Evolutionary conservation across 2,113 vertebrate genomes (phyloP), one percentile per base, ranked within the genome.

Genomic region (Ranitomeya variabilis): DNA sequence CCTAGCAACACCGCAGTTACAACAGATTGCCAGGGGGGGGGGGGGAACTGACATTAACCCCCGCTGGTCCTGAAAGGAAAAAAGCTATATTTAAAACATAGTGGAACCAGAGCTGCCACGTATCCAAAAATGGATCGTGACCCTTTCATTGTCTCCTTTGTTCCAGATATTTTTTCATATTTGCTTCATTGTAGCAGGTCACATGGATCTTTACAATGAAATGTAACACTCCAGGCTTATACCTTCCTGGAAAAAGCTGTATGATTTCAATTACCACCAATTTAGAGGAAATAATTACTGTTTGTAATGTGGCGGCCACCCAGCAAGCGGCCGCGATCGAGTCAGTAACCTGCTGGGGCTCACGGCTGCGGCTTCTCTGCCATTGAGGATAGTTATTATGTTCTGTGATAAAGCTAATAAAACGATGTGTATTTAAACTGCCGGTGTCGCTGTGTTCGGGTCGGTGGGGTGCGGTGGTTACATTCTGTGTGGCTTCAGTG

Each of bases 351-450:
- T 90, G 80, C 52, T 13, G 13, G 45, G 52, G 76, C 5, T 85
- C 54, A 13, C 52, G 69, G 87, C 71, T 87, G 26, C 87, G 87
- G 31, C 2, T 9, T 89, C 91, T 86, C 85, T 74, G 52, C 85
- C 78, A 71, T 60, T 62, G 59, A 82, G 62, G 69, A 87, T 73
- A 81, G 88, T 79, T 45, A 86, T 90, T 88, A 37, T 85, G 90
- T 90, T 87, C 91, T 93, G 92, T 90, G 90, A 91, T 85, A 87
- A 76, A 83, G 52, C 89, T 90, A 92, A 92, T 93, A 93, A 92
- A 93, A 78, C n/a, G 64, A 90, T 81, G 89, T 93, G 92, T 92
- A 92, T 92, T 92, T 91, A 91, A 18, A 3, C 14, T 90, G 88
- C 90, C 67, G 62, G 80, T 83, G 80, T 82, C 60, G 64, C 62